Base-by-base conservation (phyloP, 2,797 vertebrate genomes). In the Myotis findleyi region DNA sequence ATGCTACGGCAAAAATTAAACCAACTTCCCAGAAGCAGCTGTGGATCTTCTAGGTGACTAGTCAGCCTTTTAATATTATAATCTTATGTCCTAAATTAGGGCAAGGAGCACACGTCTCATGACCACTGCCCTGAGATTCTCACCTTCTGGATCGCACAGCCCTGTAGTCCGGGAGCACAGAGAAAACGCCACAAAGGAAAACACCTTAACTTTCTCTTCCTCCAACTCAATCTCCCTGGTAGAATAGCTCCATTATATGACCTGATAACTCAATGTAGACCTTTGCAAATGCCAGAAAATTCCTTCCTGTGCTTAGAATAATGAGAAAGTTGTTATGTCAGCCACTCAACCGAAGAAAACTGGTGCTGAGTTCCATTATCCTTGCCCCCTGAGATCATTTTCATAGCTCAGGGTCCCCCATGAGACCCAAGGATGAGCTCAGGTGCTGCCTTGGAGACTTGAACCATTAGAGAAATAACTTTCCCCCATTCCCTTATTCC, bases 251-350 rank as follows among this genome's bases (percentile, higher is more conserved):
- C 30, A 33, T 6, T 47, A 14, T 38, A 49, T 38, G 3, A 51
- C 38, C 76, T 49, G 5, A 92, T 93, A 90, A 93, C 10, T 72
- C 89, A 79, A 18, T 25, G 55, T 44, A 76, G 88, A 62, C 36
- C 38, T 82, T 79, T 47, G n/a, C 73, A 66, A 79, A 90, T 64
- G 64, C 51, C 33, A 77, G 59, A 59, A 82, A 33, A 66, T 14
- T 36, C 41, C 69, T 94, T 79, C 14, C 49, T 25, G n/a, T 33
- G 12, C 90, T 93, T 68, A 59, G 36, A 88, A 91, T 79, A 66
- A 84, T 66, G 30, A 90, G 33, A 21, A 80, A 88, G 18, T 21
- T 25, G 10, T 55, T 21, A 23, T 77, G 69, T 89, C 69, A 71
- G 41, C 27, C 72, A 47, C 10, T 55, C 30, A 25, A 66, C 12